Base-by-base conservation (phyloP, 64 coral and sea anemone genomes). In the Astreopora myriophthalma region DNA sequence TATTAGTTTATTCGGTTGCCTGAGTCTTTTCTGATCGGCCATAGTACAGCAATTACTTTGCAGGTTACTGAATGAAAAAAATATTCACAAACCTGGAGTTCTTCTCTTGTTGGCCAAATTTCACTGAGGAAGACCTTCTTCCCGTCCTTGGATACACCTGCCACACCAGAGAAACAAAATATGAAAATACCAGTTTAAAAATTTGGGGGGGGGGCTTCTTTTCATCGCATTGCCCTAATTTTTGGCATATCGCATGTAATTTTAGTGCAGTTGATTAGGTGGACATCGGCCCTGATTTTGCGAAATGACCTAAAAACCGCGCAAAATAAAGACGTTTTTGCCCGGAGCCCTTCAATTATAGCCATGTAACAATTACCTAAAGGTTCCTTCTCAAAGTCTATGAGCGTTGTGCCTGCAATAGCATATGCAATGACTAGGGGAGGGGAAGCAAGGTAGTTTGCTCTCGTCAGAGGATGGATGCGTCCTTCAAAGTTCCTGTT, bases 401-500 rank as follows among this genome's bases (percentile, higher is more conserved):
- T 98, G 38, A 90, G 26, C 0, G 95, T 90, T 6, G 93, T 98
- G 2, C 96, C 96, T 71, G 96, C 96, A 67, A 98, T 92, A 1
- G 96, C 96, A 95, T 98, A 98, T 27, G 96, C 96, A 75, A 98
- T 95, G 33, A 95, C 93, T 20, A 98, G 80, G 36, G 96, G 96
- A 65, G 96, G 96, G 28, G 96, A 98, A 0, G 96, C 96, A 12
- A 98, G 90, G 73, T 98, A 98, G 80, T 98, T 98, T 64, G 96
- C 96, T 73, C 96, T 88, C 0, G 96, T 98, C 20, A 98, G 73
- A 8, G 96, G 96, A 52, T 98, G 96, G 29, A 98, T 98, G 1
- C 96, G 93, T 16, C 96, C 96, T 65, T 98, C 96, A 87, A 98
- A 98, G 73, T 98, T 98, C 20, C 96, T 80, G 79, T 98, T 98